phyloP scores from a whole-genome alignment of 2,797 vertebrate genomes.

The Eulemur mongoz region DNA sequence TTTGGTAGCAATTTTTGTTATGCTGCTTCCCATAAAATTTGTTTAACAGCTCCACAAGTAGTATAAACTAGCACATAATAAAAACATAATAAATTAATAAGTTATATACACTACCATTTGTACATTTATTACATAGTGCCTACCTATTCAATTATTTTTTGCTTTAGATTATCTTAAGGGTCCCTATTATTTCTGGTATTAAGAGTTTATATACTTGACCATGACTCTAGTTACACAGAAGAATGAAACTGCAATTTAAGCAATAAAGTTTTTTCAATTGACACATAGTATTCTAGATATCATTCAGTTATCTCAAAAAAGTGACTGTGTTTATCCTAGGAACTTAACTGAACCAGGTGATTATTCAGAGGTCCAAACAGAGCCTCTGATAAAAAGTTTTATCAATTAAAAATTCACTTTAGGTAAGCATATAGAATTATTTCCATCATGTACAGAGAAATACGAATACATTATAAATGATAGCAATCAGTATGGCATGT shows the following conservation, averaged over 20 bases:
- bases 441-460: neutral
- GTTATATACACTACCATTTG: neutral
- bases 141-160: neutral
- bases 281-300: neutral
- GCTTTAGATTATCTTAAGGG: neutral
- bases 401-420: slow-evolving; percentile 27
- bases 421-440: neutral
- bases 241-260: neutral
- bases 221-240: neutral
- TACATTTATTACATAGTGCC: neutral
- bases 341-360: slow-evolving; percentile 49
- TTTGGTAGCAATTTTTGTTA: slow-evolving; percentile 61
- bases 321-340: slow-evolving; percentile 3
- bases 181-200: neutral
- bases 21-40: slow-evolving; percentile 9
- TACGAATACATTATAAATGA: neutral
- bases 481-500: neutral
- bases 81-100: slow-evolving; percentile 46
- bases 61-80: neutral
- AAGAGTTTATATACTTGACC: neutral
- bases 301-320: neutral
- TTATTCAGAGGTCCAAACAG: slow-evolving; percentile 14
- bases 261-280: neutral
- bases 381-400: slow-evolving; percentile 1
- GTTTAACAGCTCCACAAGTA: neutral